phyloP scores from a whole-genome alignment of 2,888 invertebrate genomes.

The Folsomia manolachei region DNA sequence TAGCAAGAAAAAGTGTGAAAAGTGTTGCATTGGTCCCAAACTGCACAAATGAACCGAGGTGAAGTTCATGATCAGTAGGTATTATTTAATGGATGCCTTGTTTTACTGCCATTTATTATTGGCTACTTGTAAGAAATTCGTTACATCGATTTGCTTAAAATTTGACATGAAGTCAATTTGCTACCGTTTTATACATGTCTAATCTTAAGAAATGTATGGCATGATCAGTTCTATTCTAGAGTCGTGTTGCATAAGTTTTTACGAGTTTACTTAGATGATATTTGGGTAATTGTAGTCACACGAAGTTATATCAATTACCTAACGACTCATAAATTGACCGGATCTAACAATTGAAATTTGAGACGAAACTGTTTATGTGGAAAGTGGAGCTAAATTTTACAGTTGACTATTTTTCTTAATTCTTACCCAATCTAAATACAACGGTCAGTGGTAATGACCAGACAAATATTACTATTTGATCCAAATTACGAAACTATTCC shows the following conservation, averaged over 20 bases:
- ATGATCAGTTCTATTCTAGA: no score
- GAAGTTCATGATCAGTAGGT: conserved; percentile 1
- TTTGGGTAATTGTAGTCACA: no score
- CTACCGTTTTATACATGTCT: neutral
- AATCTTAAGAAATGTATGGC: no score
- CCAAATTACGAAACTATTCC: neutral
- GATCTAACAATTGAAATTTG: no score
- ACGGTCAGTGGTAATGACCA: neutral
- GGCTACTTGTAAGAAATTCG: neutral
- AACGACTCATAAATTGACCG: no score
- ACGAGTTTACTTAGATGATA: no score
- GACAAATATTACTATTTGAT: neutral
- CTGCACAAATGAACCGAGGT: neutral
- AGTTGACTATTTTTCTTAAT: neutral
- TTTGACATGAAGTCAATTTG: neutral
- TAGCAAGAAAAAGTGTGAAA: neutral
- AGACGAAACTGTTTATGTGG: no score
- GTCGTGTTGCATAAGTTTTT: no score
- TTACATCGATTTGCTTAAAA: neutral
- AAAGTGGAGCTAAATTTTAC: no score
- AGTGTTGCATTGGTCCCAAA: neutral
- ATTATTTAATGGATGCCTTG: neutral
- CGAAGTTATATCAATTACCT: no score
- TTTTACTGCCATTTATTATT: neutral
- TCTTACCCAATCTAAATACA: neutral